Evolutionary conservation across 2,797 vertebrate genomes (phyloP), one percentile per base, ranked within the genome.

Genomic region (Gymnopithys bicolor): DNA sequence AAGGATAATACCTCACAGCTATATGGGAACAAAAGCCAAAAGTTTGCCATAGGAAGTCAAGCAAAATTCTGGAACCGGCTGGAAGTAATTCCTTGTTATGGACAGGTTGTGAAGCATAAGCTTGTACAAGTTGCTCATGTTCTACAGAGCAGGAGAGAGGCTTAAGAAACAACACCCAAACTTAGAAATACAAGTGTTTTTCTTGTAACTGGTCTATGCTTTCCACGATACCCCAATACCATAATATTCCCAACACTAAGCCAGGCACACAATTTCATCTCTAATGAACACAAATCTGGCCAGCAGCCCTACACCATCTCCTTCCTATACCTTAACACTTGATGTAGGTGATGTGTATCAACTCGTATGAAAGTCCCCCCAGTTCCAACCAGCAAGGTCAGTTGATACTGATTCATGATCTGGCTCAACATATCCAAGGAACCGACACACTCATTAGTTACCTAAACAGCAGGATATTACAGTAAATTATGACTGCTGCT

Each of bases 1-100:
- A 91, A 15, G 70, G 59, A 90, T 70, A 60, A 93, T 51, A 86
- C 18, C 62, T 91, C 90, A 51, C 89, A 96, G 93, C 74, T 79
- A 67, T 83, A 79, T 15, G 25, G 37, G 49, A 95, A 75, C 41
- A 75, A 75, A 76, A 78, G 76, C 43, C 2, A 0, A 55, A 71
- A 87, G 49, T 73, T 79, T 94, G 67, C 73, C 76, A 68, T 32
- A 43, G 69, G 67, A 93, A 95, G 53, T 28, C 49, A 77, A 70
- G 64, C 17, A 71, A 77, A 77, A 74, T 41, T 49, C 83, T 81
- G 45, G 35, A 92, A 41, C 33, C 18, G n/a, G 41, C 62, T 86
- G 53, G 66, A 84, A 94, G 70, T 43, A 76, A 77, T 68, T 86
- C 48, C 62, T 93, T 58, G 39, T 73, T 76, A 69, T 10, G 16